These are phyloP conservation scores for Rhabdornis inornatus DNA, from an alignment of 2,113 vertebrate species.

Conservation along the genomic window DNA sequence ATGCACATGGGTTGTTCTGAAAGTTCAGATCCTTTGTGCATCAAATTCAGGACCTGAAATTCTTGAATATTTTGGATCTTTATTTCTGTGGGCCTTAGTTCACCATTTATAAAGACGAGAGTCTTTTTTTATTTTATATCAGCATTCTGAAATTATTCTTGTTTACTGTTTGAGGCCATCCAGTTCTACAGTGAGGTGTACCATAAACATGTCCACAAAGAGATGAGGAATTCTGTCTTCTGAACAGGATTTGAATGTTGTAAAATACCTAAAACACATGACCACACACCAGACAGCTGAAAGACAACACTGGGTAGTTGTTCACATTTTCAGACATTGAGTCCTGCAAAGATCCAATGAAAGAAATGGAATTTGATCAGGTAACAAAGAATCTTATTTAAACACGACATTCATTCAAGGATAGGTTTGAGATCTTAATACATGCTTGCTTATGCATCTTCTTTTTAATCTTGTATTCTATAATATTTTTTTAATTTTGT, in stretches of 20 bases:
- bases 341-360: not conserved
- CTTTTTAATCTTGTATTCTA: not conserved
- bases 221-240: not conserved
- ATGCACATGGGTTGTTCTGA: not conserved
- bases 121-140: not conserved
- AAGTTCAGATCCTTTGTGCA: not conserved
- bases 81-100: not conserved
- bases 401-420: not conserved
- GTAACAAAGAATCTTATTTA: not conserved
- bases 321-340: not conserved
- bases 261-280: not conserved
- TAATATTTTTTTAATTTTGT: not conserved
- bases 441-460: not conserved
- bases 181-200: not conserved
- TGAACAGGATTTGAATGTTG: not conserved
- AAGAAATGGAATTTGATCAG: not conserved
- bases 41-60: not conserved
- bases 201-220: not conserved
- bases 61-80: not conserved
- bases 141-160: not conserved
- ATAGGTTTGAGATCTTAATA: not conserved
- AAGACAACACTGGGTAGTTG: not conserved
- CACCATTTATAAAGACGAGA: not conserved
- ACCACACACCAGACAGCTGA: not conserved
- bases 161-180: not conserved